Evolutionary conservation across 2,797 vertebrate genomes (phyloP).

Genomic region (Sebastiscus albofasciatus): DNA sequence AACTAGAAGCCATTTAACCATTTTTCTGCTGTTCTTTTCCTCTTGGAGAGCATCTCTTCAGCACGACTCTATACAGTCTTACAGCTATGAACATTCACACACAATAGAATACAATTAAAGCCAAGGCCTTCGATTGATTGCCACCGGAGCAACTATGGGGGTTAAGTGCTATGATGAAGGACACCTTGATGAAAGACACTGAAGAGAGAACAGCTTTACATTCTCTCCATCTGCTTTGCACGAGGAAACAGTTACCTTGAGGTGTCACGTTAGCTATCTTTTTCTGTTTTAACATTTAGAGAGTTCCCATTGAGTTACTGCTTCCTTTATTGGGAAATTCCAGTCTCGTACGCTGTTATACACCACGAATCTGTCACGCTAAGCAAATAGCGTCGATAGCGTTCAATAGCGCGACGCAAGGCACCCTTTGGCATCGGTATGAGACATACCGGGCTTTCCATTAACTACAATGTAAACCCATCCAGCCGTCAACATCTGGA

Average conservation of each 20-base stretch:
- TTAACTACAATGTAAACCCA: too few species aligned
- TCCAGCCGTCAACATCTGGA: not conserved
- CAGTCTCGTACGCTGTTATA: not conserved
- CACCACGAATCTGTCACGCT: too few species aligned
- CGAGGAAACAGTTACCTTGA: not conserved
- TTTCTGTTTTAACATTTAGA: not conserved
- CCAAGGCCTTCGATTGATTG: not conserved
- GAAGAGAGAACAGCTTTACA: not conserved
- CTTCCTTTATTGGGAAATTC: not conserved
- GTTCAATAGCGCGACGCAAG: too few species aligned
- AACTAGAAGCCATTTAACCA: not conserved
- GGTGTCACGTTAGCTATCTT: not conserved
- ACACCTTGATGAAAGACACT: not conserved
- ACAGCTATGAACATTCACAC: not conserved
- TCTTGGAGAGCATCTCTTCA: not conserved
- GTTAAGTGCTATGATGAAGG: conserved; percentile 2
- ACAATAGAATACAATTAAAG: not conserved
- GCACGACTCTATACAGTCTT: not conserved
- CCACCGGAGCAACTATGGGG: not conserved
- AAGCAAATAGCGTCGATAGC: too few species aligned
- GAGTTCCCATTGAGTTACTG: not conserved
- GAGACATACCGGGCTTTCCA: too few species aligned
- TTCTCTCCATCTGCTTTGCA: not conserved
- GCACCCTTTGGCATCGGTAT: too few species aligned
- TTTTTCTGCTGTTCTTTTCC: not conserved